A percentile compares a stretch with the other conserved stretches of the same genome.
These are phyloP conservation scores for Bubo scandiacus DNA, from an alignment of 2,113 vertebrate genomes.

Conservation along the genomic window DNA sequence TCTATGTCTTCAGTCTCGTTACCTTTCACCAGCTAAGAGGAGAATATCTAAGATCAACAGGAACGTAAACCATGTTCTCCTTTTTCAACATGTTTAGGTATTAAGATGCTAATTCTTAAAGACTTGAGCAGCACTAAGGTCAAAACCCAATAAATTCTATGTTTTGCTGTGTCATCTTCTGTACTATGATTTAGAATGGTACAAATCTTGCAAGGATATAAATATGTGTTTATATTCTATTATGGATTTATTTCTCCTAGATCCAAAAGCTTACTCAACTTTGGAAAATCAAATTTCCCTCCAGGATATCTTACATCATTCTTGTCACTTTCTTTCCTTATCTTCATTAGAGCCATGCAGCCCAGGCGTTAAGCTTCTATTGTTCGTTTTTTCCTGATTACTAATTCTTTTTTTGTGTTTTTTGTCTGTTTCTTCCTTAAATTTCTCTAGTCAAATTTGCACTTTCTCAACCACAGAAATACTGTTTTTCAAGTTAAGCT, in stretches of 20 bases:
- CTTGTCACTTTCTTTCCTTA: neutral
- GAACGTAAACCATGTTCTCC: neutral
- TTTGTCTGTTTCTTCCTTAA: neutral
- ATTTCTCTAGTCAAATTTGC: neutral
- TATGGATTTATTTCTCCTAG: neutral
- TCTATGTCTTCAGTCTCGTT: neutral
- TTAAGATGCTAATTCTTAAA: neutral
- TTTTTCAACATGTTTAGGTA: neutral
- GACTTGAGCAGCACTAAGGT: neutral
- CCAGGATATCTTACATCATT: neutral
- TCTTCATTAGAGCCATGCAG: neutral
- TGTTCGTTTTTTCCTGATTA: neutral
- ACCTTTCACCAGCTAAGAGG: neutral
- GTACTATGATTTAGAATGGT: neutral
- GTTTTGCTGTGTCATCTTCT: neutral
- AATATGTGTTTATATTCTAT: rapidly evolving
- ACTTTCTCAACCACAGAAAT: neutral
- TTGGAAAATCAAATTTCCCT: neutral
- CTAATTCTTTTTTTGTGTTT: neutral
- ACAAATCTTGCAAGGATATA: neutral
- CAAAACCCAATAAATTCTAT: neutral
- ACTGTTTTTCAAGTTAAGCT: neutral
- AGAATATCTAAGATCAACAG: neutral
- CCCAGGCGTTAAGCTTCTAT: neutral
- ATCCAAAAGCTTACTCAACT: neutral